A percentile compares a stretch with the other conserved stretches of the same genome.
Evolutionary conservation across 2,113 vertebrate genomes (phyloP).

Genomic region (Gymnarchus niloticus): DNA sequence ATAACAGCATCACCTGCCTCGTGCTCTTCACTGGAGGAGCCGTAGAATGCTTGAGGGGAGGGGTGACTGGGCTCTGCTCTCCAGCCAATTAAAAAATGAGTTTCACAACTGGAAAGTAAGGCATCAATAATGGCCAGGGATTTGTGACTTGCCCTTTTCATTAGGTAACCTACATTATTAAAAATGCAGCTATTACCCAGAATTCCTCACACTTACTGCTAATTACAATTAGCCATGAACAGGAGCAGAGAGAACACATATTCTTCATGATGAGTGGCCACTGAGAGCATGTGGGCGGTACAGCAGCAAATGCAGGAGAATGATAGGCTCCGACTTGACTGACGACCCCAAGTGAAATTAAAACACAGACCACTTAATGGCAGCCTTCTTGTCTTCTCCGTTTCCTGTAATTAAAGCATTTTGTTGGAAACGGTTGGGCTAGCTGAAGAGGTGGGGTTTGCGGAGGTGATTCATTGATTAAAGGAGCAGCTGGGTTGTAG

Average conservation of each 20-base stretch:
- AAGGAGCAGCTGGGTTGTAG: not conserved
- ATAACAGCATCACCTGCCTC: conserved; percentile 21
- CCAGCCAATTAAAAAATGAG: conserved; percentile 24
- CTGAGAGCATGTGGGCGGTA: not conserved
- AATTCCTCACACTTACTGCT: not conserved
- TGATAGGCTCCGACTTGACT: conserved; percentile 50
- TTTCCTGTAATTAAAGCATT: conserved; percentile 61
- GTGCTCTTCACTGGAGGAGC: conserved; percentile 19
- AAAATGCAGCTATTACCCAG: conserved; percentile 3
- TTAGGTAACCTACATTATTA: not conserved
- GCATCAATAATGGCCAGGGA: conserved; percentile 1
- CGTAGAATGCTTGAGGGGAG: not conserved
- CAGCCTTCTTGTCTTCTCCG: conserved; percentile 56
- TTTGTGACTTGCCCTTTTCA: conserved; percentile 7
- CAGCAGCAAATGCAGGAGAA: conserved; percentile 27
- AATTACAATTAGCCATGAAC: not conserved
- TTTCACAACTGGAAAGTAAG: conserved; percentile 10
- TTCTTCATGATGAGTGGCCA: not conserved
- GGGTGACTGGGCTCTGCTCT: conserved; percentile 7
- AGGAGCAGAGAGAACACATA: not conserved
- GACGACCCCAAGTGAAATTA: conserved; percentile 57
- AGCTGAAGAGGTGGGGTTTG: conserved; percentile 5
- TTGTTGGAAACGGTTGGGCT: conserved; percentile 33
- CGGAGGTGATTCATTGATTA: conserved; percentile 35
- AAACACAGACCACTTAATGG: conserved; percentile 56